phyloP scores from a whole-genome alignment of 2,113 vertebrate species.

The Paradoxurus hermaphroditus region DNA sequence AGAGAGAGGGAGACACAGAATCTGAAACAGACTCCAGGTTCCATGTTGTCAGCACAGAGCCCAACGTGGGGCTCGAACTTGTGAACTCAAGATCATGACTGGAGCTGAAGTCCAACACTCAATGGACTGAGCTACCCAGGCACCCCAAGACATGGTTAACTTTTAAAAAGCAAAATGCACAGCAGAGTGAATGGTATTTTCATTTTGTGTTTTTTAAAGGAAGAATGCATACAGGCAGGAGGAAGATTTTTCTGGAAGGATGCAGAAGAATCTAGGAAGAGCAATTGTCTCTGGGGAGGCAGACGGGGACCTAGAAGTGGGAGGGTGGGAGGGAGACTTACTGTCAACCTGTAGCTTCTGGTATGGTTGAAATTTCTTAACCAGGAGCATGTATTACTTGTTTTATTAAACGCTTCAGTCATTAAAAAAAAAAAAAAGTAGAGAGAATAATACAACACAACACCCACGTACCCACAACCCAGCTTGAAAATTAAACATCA shows the following conservation, averaged over 20 bases:
- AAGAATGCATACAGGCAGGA: not conserved
- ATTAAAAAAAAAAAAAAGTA: not conserved
- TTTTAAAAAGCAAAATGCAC: not conserved
- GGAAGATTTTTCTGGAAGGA: not conserved
- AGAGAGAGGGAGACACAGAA: no score
- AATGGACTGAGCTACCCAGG: no score
- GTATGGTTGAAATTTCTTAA: not conserved
- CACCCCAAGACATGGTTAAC: not conserved
- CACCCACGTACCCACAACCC: not conserved
- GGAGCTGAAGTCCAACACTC: no score
- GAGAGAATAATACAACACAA: conserved; percentile 32
- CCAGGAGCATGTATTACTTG: not conserved
- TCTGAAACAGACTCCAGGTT: no score
- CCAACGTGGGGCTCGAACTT: no score
- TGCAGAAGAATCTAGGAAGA: not conserved
- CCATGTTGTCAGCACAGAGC: no score
- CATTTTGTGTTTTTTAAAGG: not conserved
- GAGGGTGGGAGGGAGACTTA: not conserved
- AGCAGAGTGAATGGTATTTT: not conserved
- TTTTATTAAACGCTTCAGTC: not conserved
- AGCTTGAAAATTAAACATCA: conserved; percentile 42
- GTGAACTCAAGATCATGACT: no score
- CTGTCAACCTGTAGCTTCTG: not conserved
- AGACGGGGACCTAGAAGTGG: not conserved
- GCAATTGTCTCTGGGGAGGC: not conserved